Evolutionary conservation across 2,797 vertebrate species (phyloP).

Genomic region (Enteromius viviparus): DNA sequence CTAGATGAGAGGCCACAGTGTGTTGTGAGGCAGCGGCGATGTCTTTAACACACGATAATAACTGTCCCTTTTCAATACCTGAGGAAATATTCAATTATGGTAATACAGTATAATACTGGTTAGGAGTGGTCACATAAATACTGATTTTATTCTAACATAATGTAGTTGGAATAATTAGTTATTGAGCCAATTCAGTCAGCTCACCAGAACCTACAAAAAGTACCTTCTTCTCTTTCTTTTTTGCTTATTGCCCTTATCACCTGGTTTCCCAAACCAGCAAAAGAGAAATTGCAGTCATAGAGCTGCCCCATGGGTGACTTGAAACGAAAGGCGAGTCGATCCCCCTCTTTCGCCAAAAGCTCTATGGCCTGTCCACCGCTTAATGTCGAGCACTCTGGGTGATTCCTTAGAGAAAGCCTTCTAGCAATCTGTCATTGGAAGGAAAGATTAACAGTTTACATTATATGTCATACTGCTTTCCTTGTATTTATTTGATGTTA

Average conservation of each 20-base stretch:
- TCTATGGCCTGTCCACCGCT: conserved; percentile 94
- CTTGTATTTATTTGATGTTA: neutral
- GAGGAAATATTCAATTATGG: conserved; percentile 27
- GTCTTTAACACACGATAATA: conserved; percentile 86
- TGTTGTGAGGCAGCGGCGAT: conserved; percentile 88
- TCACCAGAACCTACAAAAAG: neutral
- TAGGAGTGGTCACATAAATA: neutral
- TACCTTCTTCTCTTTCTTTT: conserved; percentile 91
- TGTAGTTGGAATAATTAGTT: too few species aligned
- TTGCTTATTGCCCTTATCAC: conserved; percentile 74
- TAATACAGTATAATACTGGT: neutral
- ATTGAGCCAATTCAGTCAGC: neutral
- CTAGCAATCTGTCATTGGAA: conserved; percentile 83
- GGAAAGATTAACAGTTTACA: neutral
- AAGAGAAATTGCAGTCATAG: conserved; percentile 91
- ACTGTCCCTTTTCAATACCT: conserved; percentile 83
- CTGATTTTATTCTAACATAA: too few species aligned
- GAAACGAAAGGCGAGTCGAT: conserved; percentile 74
- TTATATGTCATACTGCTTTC: neutral
- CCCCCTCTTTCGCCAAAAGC: conserved; percentile 82
- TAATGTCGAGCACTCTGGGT: conserved; percentile 81
- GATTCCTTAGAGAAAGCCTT: conserved; percentile 85
- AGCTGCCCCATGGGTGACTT: conserved; percentile 81
- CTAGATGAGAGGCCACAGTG: conserved; percentile 81
- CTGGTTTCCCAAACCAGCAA: conserved; percentile 84